phyloP scores from a whole-genome alignment of 2,113 vertebrate species.

The Butastur rufipennis region DNA sequence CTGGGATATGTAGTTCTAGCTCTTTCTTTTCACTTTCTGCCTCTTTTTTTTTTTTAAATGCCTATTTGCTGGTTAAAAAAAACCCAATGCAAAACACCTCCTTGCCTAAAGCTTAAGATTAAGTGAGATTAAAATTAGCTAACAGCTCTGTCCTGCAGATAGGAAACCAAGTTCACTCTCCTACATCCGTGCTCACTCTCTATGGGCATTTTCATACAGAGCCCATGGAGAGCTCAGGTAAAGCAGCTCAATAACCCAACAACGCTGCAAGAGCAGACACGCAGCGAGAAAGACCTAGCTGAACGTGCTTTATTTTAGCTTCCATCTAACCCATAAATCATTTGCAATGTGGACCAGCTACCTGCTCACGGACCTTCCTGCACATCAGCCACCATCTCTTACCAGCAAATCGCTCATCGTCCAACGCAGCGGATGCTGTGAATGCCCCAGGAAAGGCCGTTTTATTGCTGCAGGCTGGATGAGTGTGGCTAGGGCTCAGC shows the following conservation, averaged over 20 bases:
- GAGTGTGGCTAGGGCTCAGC: background rate
- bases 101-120: background rate
- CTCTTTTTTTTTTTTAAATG: background rate
- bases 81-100: background rate
- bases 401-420: fast-evolving
- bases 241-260: background rate
- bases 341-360: fast-evolving
- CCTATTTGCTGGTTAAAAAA: background rate
- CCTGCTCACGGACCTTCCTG: background rate
- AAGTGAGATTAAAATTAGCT: background rate
- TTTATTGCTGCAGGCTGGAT: background rate
- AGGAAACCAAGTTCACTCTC: background rate
- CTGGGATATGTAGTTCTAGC: background rate
- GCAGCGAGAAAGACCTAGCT: background rate
- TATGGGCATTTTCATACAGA: fast-evolving
- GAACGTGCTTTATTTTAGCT: background rate
- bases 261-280: fast-evolving
- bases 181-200: background rate
- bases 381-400: background rate
- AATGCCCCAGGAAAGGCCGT: background rate
- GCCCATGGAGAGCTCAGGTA: background rate
- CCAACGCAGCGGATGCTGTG: background rate
- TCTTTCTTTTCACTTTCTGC: background rate
- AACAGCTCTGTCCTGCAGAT: background rate
- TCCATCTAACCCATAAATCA: background rate